phyloP scores from a whole-genome alignment of 2,113 vertebrate genomes.

The Aythya baeri region DNA sequence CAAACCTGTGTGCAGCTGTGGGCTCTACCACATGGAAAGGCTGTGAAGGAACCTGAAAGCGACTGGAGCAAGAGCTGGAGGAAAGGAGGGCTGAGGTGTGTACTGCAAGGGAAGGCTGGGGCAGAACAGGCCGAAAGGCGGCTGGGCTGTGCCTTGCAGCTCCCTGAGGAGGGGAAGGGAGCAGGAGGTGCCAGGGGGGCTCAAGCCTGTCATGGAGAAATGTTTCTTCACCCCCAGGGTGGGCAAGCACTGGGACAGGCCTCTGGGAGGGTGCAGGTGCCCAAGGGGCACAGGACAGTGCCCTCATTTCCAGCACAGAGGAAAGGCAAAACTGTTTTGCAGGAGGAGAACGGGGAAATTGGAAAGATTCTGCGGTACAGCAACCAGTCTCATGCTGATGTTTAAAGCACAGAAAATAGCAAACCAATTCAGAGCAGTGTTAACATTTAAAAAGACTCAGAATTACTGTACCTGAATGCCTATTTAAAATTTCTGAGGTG shows the following conservation, averaged over 20 bases:
- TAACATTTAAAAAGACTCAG: neutral
- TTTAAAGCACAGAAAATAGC: neutral
- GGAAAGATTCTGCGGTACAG: neutral
- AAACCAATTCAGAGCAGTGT: neutral
- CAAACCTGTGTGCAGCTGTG: neutral
- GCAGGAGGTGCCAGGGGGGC: too few relatives aligned
- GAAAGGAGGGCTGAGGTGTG: neutral
- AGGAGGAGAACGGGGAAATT: neutral
- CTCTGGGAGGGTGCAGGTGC: neutral
- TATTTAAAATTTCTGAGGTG: neutral
- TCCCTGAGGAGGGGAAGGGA: too few relatives aligned
- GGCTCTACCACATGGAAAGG: neutral
- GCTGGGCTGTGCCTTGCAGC: too few relatives aligned
- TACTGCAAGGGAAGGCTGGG: too few relatives aligned
- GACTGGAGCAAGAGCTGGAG: too few relatives aligned
- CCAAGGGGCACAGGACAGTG: too few relatives aligned
- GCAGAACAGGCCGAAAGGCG: too few relatives aligned
- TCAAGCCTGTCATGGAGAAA: neutral
- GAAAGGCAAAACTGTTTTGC: neutral
- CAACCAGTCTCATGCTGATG: neutral
- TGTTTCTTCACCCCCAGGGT: neutral
- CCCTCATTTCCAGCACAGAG: neutral
- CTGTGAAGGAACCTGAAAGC: too few relatives aligned
- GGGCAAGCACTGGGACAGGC: neutral
- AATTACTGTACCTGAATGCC: neutral